Conservation (phyloP, 1,140 invertebrate genomes). For the Copidosoma floridanum region DNA sequence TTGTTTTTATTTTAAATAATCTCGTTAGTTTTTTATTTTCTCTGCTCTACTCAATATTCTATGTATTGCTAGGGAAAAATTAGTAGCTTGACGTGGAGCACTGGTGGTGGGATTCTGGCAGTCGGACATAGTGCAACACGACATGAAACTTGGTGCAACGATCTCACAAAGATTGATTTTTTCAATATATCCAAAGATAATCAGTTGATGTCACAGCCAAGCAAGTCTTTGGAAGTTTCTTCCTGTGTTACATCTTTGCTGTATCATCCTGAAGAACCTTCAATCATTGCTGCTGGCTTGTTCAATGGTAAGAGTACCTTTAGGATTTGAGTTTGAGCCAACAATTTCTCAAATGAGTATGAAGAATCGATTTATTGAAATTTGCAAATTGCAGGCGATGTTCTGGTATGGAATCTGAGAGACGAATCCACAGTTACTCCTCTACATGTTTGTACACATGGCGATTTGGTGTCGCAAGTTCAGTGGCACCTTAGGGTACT, state of each 20-base stretch:
- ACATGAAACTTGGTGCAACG: slow-evolving; percentile 53
- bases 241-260: slow-evolving; percentile 47
- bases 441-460: slow-evolving; percentile 43
- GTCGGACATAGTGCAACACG: slow-evolving; percentile 40
- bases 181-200: slow-evolving; percentile 47
- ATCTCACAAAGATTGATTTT: slow-evolving; percentile 48
- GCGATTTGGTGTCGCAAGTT: slow-evolving; percentile 46
- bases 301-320: slow-evolving; percentile 52
- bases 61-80: slow-evolving; percentile 53
- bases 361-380: too few species aligned
- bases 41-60: slow-evolving; percentile 21
- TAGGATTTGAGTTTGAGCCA: too few species aligned
- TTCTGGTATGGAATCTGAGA: slow-evolving; percentile 53
- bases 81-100: slow-evolving; percentile 50
- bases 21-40: background rate
- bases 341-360: too few species aligned
- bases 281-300: slow-evolving; percentile 51
- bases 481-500: slow-evolving; percentile 43
- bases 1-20: slow-evolving; percentile 11
- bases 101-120: slow-evolving; percentile 49
- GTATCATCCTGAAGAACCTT: slow-evolving; percentile 53
- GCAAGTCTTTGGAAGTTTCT: slow-evolving; percentile 44
- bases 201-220: slow-evolving; percentile 36
- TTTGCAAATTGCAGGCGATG: slow-evolving; percentile 47
- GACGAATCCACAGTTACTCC: slow-evolving; percentile 43